A percentile compares a stretch with the other conserved stretches of the same genome.
These are phyloP conservation scores for Pseudomyrmex dendroicus DNA, from an alignment of 1,140 invertebrate genomes.

Conservation along the genomic window DNA sequence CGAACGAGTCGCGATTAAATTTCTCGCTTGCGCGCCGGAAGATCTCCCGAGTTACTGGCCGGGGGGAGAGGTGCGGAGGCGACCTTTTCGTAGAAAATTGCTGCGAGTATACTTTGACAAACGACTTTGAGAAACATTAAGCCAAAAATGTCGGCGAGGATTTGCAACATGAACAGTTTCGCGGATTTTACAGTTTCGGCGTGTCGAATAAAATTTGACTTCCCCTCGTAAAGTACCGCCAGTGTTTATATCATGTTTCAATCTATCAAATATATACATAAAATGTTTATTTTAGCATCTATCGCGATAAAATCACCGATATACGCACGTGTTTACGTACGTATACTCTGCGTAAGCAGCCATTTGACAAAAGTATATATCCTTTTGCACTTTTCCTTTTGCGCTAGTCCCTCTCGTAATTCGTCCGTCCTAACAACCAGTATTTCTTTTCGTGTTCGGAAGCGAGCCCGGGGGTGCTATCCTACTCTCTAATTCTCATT, in stretches of 20 bases:
- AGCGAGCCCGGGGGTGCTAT: slow-evolving; percentile 32
- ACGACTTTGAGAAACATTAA: slow-evolving; percentile 36
- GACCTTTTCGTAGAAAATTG: slow-evolving; percentile 41
- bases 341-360: neutral
- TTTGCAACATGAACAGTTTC: too few relatives aligned
- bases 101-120: slow-evolving; percentile 38
- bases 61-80: slow-evolving; percentile 17
- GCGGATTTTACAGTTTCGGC: neutral
- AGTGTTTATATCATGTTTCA: too few relatives aligned
- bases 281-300: too few relatives aligned
- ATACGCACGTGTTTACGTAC: neutral
- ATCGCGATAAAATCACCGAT: slow-evolving; percentile 2
- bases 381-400: neutral
- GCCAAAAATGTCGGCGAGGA: slow-evolving; percentile 18
- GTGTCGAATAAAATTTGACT: neutral
- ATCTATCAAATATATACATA: too few relatives aligned
- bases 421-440: slow-evolving; percentile 34
- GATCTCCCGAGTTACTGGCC: slow-evolving; percentile 41
- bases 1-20: slow-evolving; percentile 66
- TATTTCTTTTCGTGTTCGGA: slow-evolving; percentile 51
- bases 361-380: neutral
- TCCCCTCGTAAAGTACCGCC: too few relatives aligned
- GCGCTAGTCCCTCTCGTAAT: neutral
- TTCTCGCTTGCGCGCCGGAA: slow-evolving; percentile 37
- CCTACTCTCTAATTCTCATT: slow-evolving; percentile 62